Evolutionary conservation across 1,140 invertebrate species (phyloP).

Genomic region (Drosophila kurseongensis): DNA sequence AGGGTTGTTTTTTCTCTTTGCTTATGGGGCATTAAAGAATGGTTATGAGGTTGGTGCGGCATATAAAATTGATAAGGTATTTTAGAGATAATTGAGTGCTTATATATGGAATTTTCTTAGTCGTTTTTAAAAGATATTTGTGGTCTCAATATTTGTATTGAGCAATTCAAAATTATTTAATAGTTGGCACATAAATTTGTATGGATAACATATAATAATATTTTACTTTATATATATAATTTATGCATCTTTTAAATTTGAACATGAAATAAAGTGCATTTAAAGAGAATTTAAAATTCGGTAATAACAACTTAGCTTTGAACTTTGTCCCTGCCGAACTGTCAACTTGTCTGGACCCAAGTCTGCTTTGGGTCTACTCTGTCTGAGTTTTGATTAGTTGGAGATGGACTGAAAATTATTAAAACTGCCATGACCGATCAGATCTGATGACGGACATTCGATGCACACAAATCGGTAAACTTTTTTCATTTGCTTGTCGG

Average conservation of each 20-base stretch:
- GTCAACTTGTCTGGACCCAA: slow-evolving; percentile 44
- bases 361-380: slow-evolving; percentile 17
- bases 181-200: too few species aligned
- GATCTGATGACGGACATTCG: slow-evolving; percentile 41
- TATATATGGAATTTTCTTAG: background rate
- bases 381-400: slow-evolving; percentile 71
- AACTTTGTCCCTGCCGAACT: slow-evolving; percentile 20
- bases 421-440: slow-evolving; percentile 60
- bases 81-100: background rate
- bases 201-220: too few species aligned
- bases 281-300: slow-evolving; percentile 11
- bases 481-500: slow-evolving; percentile 74
- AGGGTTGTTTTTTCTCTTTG: slow-evolving; percentile 43
- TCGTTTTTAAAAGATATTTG: background rate
- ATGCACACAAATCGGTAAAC: slow-evolving; percentile 61
- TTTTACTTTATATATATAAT: too few species aligned
- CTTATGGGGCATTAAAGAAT: background rate
- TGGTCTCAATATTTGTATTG: too few species aligned
- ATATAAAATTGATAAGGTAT: background rate
- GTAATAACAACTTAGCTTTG: background rate
- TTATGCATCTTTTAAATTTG: background rate
- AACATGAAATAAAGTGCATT: too few species aligned
- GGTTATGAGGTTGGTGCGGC: background rate
- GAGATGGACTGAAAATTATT: slow-evolving; percentile 65
- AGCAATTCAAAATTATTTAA: too few species aligned